Conservation (phyloP, 2,797 vertebrate genomes). For the Antrozous pallidus region DNA sequence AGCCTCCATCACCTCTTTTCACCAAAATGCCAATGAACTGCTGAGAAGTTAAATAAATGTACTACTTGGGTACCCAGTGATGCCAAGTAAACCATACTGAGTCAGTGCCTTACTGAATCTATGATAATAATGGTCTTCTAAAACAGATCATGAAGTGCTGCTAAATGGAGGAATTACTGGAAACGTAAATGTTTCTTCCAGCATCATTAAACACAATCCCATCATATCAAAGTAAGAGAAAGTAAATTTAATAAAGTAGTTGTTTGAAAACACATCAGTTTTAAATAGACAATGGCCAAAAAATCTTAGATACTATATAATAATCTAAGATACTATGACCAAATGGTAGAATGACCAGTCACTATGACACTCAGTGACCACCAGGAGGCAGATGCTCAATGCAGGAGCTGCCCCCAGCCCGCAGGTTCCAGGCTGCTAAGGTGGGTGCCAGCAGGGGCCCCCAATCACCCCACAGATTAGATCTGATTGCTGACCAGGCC, state of each 20-base stretch:
- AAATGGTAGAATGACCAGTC: no score
- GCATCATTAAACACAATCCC: background rate
- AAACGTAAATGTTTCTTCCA: background rate
- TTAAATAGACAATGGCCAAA: background rate
- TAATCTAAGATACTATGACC: no score
- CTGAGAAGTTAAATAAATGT: slow-evolving; percentile 74
- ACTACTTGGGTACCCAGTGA: slow-evolving; percentile 57
- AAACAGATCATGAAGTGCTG: background rate
- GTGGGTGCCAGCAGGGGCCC: no score
- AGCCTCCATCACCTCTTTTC: slow-evolving; percentile 61
- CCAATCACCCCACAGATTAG: no score
- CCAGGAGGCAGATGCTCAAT: no score
- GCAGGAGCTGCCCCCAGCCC: no score
- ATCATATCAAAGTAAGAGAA: background rate
- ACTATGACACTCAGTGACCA: no score
- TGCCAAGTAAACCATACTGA: slow-evolving; percentile 8
- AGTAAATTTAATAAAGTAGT: background rate
- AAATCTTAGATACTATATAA: background rate
- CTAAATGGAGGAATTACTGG: background rate
- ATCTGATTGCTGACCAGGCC: no score
- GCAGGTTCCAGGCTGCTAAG: no score
- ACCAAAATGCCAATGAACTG: slow-evolving; percentile 72
- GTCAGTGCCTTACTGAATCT: background rate
- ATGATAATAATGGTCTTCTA: background rate
- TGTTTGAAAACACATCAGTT: background rate